Evolutionary conservation across 1,140 invertebrate species (phyloP), one percentile per base, ranked within the genome.

Genomic region (Macrotrachela quadricornifera): DNA sequence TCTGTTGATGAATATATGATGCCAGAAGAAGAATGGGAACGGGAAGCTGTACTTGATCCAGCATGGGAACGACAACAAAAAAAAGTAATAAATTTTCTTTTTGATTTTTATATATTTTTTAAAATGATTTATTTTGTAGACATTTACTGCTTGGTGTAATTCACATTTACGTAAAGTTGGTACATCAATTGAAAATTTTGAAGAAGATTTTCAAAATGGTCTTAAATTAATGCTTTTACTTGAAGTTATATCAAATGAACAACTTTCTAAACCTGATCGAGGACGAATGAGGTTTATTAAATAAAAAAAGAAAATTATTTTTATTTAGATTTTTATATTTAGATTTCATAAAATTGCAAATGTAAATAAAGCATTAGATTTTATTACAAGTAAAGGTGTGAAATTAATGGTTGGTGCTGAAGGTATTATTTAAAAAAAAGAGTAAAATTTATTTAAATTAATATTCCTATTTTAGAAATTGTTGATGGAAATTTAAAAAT

Each of bases 61-160:
- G 87, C 88, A 61, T 97, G 92, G 92, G 91, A 97, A 73, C 95
- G 94, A 76, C 91, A 97, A 78, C 91, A 96, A 76, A 88, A 92
- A 80, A 96, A 96, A 30, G 21, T 30, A 30, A 30, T 2, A 30
- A 30, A 2, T 30, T 30, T 30, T 4, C 8, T 8, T 30, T 2
- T 30, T 30, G 21, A 4, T 30, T 30, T 30, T 2, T 4, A 30
- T 2, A n/a, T n/a, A n/a, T n/a, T n/a, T n/a, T 30, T 30, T 4
- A 30, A 30, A 30, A 30, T 30, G 8, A 8, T 4, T 8, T 30
- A 30, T 30, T 30, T 30, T 8, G 8, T 30, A 30, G 91, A 97
- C 92, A 62, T 97, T 97, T 76, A 97, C 91, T 71, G 92, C 91
- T 67, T 97, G 92, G 92, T 95, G 90, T 75, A 97, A 97, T 76